Percentiles rank a stretch among this genome's conserved stretches.
phyloP scores from a whole-genome alignment of 1,140 invertebrate genomes.

The Conopomorpha cramerella region DNA sequence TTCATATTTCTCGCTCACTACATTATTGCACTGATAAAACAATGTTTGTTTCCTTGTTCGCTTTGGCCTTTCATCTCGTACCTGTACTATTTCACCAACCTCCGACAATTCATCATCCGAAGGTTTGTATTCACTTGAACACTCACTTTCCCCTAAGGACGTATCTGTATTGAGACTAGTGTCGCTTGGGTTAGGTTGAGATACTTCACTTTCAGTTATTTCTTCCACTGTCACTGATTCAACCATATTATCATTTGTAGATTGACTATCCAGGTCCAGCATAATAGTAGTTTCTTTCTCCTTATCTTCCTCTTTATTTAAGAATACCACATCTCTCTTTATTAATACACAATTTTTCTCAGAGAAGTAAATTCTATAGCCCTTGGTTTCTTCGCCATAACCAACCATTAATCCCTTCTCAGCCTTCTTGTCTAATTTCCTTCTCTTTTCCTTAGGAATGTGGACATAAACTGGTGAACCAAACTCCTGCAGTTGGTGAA shows the following conservation, averaged over 20 bases:
- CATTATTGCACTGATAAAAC: background rate
- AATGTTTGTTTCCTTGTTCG: background rate
- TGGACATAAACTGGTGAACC: conserved; percentile 17
- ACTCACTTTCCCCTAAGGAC: too few species aligned
- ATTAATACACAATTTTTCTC: conserved; percentile 2
- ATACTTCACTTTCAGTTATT: background rate
- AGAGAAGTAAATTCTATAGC: conserved; percentile 6
- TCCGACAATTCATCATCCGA: background rate
- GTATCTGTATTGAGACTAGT: too few species aligned
- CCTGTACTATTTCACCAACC: background rate
- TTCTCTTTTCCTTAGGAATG: conserved; percentile 18
- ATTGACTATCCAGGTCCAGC: background rate
- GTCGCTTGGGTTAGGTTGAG: background rate
- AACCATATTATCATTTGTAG: background rate
- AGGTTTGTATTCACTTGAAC: background rate
- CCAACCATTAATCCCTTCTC: conserved; percentile 7
- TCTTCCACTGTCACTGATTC: background rate
- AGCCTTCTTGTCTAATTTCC: conserved; percentile 16
- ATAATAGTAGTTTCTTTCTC: background rate
- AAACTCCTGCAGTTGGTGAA: conserved; percentile 15
- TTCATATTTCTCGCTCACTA: background rate
- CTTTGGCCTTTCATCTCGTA: background rate
- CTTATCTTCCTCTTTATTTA: background rate
- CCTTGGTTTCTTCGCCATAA: conserved; percentile 3
- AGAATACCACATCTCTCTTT: conserved; percentile 5